These are phyloP conservation scores for Lasioglossum malachurum DNA, from an alignment of 2,888 invertebrate species.

Conservation along the genomic window DNA sequence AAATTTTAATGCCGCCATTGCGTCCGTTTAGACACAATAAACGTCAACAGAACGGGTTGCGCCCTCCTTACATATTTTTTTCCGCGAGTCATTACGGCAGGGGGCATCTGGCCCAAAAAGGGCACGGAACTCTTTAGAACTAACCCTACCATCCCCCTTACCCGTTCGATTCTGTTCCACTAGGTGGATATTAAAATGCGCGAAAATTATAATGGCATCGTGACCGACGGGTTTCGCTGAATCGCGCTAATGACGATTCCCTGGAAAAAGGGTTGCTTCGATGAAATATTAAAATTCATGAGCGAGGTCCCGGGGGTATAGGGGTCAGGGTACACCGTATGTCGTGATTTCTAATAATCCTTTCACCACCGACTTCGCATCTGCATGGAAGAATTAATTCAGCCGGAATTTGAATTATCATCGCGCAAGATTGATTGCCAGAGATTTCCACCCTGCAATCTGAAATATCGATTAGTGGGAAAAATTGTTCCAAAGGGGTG, in stretches of 20 bases:
- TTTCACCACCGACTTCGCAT: constrained; percentile 3
- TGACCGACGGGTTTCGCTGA: constrained; percentile 77
- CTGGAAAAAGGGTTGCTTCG: constrained; percentile 69
- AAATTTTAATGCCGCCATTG: constrained; percentile 81
- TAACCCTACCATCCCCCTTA: constrained; percentile 46
- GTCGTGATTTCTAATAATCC: constrained; percentile 42
- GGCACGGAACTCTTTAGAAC: constrained; percentile 52
- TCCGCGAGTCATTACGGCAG: constrained; percentile 79
- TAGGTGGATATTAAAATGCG: constrained; percentile 74
- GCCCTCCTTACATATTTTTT: constrained; percentile 77
- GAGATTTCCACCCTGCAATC: background rate
- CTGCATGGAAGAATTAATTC: constrained; percentile 48
- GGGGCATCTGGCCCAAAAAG: constrained; percentile 59
- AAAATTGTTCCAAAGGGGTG: background rate
- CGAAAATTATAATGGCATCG: constrained; percentile 66
- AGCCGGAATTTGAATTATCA: constrained; percentile 18
- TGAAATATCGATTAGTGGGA: background rate
- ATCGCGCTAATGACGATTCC: constrained; percentile 57
- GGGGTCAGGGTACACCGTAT: constrained; percentile 21
- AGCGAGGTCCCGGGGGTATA: constrained; percentile 43
- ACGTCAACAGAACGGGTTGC: constrained; percentile 81
- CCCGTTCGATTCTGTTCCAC: background rate
- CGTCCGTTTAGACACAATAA: constrained; percentile 83
- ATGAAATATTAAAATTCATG: constrained; percentile 80
- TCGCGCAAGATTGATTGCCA: constrained; percentile 13